Evolutionary conservation across 2,888 invertebrate species (phyloP), one percentile per base, ranked within the genome.

Genomic region (Drosophila gaucha): DNA sequence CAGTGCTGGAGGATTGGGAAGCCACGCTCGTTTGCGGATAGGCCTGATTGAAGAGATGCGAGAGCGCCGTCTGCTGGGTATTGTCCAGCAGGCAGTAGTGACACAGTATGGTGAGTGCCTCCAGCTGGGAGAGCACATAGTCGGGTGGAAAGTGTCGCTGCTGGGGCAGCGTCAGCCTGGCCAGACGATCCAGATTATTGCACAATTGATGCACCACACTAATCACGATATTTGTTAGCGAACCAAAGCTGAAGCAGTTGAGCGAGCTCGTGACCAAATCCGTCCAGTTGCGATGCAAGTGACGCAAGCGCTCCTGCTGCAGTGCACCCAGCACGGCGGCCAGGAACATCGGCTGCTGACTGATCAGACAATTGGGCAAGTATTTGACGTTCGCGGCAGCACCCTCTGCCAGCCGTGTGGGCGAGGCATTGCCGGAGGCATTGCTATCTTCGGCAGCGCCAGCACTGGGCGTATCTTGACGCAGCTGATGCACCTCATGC

Each of bases 301-400:
- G 94, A 44, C 95, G 93, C 91, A 95, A 93, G 65, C 94, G 94
- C 60, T 94, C 94, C 90, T 95, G 90, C 85, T 96, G 95, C 56
- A 97, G 91, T 4, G 97, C 96, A 83, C 94, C 95, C 77, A 96
- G 92, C 49, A 97, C 94, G 26, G 96, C 95, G 18, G 96, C 94
- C 28, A 97, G 92, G 89, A 97, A 97, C 94, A 97, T 96, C 26
- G 96, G 95, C 90, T 97, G 96, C 88, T 96, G 96, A 33, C 95
- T 95, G 64, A 96, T 95, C 35, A 94, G 91, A 60, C 94, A 93
- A 36, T 95, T 94, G 18, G 94, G 93, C 47, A 94, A 90, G 82
- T 95, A 95, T 74, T 94, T 94, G 3, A 94, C 91, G 69, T 93
- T 93, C 39, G 87, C 85, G 3, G 85, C 80, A 6, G 79, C 82